These are phyloP conservation scores for Bradynema listronoti DNA, from an alignment of 1,140 invertebrate genomes.

Conservation along the genomic window DNA sequence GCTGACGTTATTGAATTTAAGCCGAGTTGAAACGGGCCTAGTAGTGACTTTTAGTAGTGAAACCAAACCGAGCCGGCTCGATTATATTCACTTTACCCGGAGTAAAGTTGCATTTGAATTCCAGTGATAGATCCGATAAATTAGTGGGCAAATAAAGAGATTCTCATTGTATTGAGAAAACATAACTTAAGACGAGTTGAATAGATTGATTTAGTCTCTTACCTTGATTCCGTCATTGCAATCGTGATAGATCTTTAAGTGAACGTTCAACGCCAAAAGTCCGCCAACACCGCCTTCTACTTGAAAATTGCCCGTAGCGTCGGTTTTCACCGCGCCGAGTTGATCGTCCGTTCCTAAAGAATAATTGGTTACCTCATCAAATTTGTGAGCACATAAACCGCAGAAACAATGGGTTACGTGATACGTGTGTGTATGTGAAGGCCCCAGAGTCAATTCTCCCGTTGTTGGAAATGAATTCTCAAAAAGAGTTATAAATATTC, in stretches of 20 bases:
- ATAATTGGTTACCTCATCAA: too few species aligned
- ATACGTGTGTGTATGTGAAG: not conserved
- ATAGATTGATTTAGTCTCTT: too few species aligned
- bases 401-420: not conserved
- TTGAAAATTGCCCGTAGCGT: slow-evolving; percentile 26
- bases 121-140: too few species aligned
- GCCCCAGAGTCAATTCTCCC: not conserved
- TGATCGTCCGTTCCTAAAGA: slow-evolving; percentile 33
- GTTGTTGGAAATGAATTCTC: not conserved
- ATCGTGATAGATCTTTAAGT: slow-evolving; percentile 39
- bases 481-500: not conserved
- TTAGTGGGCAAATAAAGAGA: too few species aligned
- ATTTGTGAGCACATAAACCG: not conserved
- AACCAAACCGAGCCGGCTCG: too few species aligned
- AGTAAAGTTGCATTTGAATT: too few species aligned
- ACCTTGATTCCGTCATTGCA: slow-evolving; percentile 38
- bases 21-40: too few species aligned
- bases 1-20: too few species aligned
- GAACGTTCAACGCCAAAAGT: slow-evolving; percentile 24
- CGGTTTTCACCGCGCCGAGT: slow-evolving; percentile 32
- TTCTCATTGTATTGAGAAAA: too few species aligned
- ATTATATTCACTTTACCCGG: too few species aligned
- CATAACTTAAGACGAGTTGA: too few species aligned
- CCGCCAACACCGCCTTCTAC: slow-evolving; percentile 26
- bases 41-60: too few species aligned